Conservation (phyloP, 2,113 vertebrate genomes). For the Rhinolophus ferrumequinum region DNA sequence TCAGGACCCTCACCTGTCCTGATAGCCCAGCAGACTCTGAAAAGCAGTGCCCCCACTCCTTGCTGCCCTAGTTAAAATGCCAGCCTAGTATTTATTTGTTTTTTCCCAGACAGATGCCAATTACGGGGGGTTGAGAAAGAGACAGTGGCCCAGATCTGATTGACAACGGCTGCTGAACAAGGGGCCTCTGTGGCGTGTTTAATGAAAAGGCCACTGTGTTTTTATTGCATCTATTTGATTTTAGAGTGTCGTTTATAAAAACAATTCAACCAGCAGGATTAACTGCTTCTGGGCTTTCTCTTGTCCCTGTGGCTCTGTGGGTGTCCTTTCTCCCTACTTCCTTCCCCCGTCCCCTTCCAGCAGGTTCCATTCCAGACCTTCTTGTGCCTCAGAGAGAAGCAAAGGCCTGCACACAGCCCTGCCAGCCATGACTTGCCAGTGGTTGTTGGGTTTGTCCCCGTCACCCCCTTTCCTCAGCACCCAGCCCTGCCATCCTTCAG, state of each 20-base stretch:
- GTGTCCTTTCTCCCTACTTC: background rate
- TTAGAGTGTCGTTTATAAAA: slow-evolving; percentile 76
- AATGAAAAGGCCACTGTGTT: slow-evolving; percentile 81
- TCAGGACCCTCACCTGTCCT: background rate
- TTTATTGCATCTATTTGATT: slow-evolving; percentile 82
- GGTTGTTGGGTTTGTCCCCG: background rate
- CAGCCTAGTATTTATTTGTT: slow-evolving; percentile 77
- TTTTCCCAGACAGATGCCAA: slow-evolving; percentile 76
- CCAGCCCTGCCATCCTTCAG: background rate
- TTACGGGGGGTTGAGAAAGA: slow-evolving; percentile 46
- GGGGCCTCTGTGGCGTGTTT: slow-evolving; percentile 80
- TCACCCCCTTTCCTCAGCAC: fast-evolving
- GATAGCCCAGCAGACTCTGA: background rate
- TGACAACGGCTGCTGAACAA: slow-evolving; percentile 77
- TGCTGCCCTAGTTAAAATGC: slow-evolving; percentile 72
- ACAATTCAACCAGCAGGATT: slow-evolving; percentile 71
- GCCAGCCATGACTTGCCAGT: background rate
- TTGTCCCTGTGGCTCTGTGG: slow-evolving; percentile 4
- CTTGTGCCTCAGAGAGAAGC: background rate
- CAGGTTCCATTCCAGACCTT: background rate
- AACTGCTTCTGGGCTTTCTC: slow-evolving; percentile 77
- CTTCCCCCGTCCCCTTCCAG: background rate
- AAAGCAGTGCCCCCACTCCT: slow-evolving; percentile 2
- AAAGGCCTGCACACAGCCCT: background rate
- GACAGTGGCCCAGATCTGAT: slow-evolving; percentile 77